Base-by-base conservation (phyloP, 1,140 invertebrate genomes). In the Dinoponera quadriceps region DNA sequence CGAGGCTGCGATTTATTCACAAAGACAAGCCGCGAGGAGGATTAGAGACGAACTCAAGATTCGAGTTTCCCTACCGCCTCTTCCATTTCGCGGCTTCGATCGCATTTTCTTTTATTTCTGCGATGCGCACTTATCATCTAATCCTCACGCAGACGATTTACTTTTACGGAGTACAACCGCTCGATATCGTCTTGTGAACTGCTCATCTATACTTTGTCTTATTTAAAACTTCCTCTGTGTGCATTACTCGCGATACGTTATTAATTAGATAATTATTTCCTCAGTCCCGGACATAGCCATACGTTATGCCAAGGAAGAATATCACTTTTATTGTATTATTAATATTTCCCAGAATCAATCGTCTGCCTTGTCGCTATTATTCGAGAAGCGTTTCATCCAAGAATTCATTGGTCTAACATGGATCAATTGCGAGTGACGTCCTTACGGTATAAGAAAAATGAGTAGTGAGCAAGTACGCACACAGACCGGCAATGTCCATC, bases 371-470 rank as follows among this genome's bases (percentile, higher is more conserved):
- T 22, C 13, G 20, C 7, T 22, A 16, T 65, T 51, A 65, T 33
- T 77, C 11, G 44, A 9, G 14, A 77, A 65, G 11, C 44, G n/a
- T 65, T 51, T 44, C 18, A 69, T 29, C 14, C n/a, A 22, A 69
- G 18, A 57, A 80, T 80, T 69, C 69, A 44, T 20, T 57, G 29
- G 2, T 44, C n/a, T 33, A 16, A 57, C 75, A 69, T 69, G 22
- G 75, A 80, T 80, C 75, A 80, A 57, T 69, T 69, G 51, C 33
- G 33, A 48, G n/a, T 29, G 75, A 80, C 75, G 14, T 57, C 7
- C 48, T 68, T 78, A 57, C 5, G 16, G 13, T 57, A 27, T 78
- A 80, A 80, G 75, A 80, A 80, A 80, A 80, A 80, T 69, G 27
- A 78, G 29, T 69, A 69, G 27, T 22, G n/a, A 75, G 51, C 66